Base-by-base conservation (phyloP, 2,888 invertebrate genomes). In the Aspidiotus rigidus region DNA sequence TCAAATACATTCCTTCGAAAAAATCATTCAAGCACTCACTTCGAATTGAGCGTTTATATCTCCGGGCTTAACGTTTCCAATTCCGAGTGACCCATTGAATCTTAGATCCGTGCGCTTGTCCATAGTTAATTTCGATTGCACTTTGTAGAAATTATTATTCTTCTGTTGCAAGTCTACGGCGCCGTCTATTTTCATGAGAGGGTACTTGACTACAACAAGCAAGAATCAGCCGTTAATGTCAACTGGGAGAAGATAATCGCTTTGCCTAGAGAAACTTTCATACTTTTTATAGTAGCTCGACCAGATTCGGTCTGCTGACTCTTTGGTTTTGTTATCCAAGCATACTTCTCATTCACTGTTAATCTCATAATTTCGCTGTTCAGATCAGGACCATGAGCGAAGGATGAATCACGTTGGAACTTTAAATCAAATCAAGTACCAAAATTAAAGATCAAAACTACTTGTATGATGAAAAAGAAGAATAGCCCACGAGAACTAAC, bases 31-130 rank as follows among this genome's bases (percentile, higher is more conserved):
- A 28, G 28, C 5, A 53, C 28, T 44, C 57, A 67, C 67, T 53
- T 67, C 44, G 11, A 67, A 49, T 15, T 67, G 17, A 13, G 60
- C 59, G 44, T 67, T 60, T 40, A 67, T 39, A 39, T 49, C 44
- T 16, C 67, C 67, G 2, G 59, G 59, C 57, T 67, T 60, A 7
- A 28, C 49, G 13, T 67, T 60, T 57, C 49, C 67, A 42, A 67
- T 44, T 13, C 67, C 67, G 3, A 67, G 17, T 39, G 67, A 67
- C 15, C 67, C 67, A 59, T 67, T 67, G 7, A 60, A n/a, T 49
- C 49, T 57, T 7, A 67, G 15, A 67, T 67, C 44, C 7, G 67
- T 67, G 28, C 28, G 28, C 7, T 59, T 57, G 59, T 67, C 67
- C 67, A 67, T 49, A 8, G 15, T 39, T 10, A 67, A 9, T 13